Evolutionary conservation across 2,797 vertebrate species (phyloP), one percentile per base, ranked within the genome.

Genomic region (Cynopterus sphinx): DNA sequence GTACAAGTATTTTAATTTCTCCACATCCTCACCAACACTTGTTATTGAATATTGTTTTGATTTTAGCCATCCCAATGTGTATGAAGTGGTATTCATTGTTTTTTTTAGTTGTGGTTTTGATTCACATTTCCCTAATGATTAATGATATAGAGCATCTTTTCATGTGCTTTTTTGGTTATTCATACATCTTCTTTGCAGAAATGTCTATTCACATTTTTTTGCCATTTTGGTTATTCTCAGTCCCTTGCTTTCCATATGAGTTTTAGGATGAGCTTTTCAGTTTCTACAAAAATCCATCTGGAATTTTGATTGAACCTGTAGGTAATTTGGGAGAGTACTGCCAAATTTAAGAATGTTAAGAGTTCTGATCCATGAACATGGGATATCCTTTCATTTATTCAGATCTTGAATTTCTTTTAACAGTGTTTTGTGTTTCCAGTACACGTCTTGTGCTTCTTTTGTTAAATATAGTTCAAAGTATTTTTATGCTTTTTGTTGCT

Each of bases 381-480:
- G 19, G 28, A 70, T 77, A 22, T 55, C 61, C 41, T 87, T 46
- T 31, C 43, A 39, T 77, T 96, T 67, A 89, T 89, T 79, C 31
- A 73, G 22, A 36, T 77, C 78, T 82, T 81, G 74, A 74, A 59
- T 75, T 95, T 87, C 28, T 90, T 87, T 96, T 21, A 86, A 9
- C 57, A 86, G 22, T 85, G 49, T 86, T 93, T 90, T 81, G 17
- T 86, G 49, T 73, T 74, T 85, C 16, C 46, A 49, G 9, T 33
- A 26, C 21, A 28, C 10, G 55, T 90, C 15, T 59, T 57, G 4
- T 5, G 57, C 41, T 85, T 65, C 3, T 61, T 68, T 61, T 61
- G 9, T 81, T 90, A 74, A 74, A 59, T 81, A 22, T 61, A 68
- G 73, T 79, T 22, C 6, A 26, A 36, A 81, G 5, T 59, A 33